Evolutionary conservation across 2,113 vertebrate species (phyloP).

Genomic region (Thryonomys swinderianus): DNA sequence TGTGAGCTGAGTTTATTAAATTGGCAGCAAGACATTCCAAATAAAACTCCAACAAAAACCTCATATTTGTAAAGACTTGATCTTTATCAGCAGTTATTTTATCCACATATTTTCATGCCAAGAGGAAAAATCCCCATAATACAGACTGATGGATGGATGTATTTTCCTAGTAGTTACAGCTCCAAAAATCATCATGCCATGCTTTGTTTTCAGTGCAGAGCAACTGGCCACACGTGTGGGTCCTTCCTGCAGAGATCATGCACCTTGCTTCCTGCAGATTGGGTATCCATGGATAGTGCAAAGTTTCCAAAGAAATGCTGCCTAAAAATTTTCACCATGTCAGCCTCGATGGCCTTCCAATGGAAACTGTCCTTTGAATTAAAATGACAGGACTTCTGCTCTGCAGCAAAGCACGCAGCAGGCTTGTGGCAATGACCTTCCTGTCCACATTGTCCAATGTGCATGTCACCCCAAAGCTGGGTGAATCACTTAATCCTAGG

Average conservation of each 20-base stretch:
- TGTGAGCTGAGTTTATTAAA: slow-evolving; percentile 38
- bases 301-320: slow-evolving; percentile 69
- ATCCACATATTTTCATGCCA: not conserved
- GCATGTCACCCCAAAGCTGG: not conserved
- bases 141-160: not conserved
- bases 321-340: slow-evolving; percentile 4
- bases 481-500: not conserved
- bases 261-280: slow-evolving; percentile 25
- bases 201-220: not conserved
- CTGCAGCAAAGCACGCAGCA: not conserved
- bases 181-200: not conserved
- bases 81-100: slow-evolving; percentile 11
- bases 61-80: slow-evolving; percentile 47
- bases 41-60: not conserved
- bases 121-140: not conserved
- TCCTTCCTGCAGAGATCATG: slow-evolving; percentile 18
- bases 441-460: not conserved
- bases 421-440: not conserved
- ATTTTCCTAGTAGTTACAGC: not conserved
- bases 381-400: slow-evolving; percentile 19
- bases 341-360: slow-evolving; percentile 23
- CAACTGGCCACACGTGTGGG: not conserved
- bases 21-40: not conserved
- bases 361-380: slow-evolving; percentile 57
- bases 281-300: not conserved